These are phyloP conservation scores for Falco novaeseelandiae DNA, from an alignment of 2,797 vertebrate species.

Conservation along the genomic window DNA sequence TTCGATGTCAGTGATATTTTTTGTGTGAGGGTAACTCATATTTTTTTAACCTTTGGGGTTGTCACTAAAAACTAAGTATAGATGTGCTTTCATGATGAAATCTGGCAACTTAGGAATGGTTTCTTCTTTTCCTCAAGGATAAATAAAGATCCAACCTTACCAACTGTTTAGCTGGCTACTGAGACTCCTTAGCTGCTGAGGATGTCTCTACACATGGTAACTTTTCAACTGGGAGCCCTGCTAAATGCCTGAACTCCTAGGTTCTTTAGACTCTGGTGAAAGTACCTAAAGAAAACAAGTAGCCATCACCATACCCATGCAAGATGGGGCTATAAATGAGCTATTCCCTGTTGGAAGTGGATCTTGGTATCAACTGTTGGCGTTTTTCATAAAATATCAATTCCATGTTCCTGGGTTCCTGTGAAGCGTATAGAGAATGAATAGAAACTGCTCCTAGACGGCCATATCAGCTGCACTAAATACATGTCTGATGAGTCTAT, in stretches of 20 bases:
- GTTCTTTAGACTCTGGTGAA: not conserved
- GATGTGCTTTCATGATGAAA: not conserved
- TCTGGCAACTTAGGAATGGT: not conserved
- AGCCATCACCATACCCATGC: not conserved
- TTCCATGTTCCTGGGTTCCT: not conserved
- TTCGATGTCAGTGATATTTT: not conserved
- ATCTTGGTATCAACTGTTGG: not conserved
- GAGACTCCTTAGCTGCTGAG: not conserved
- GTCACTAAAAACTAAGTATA: slow-evolving; percentile 12
- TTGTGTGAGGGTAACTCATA: not conserved
- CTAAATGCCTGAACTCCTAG: not conserved
- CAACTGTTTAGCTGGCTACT: not conserved
- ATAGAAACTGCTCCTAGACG: not conserved
- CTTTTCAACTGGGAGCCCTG: not conserved
- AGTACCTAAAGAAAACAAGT: not conserved
- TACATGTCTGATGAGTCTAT: not conserved
- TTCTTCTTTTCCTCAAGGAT: slow-evolving; percentile 10
- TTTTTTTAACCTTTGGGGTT: slow-evolving; percentile 13
- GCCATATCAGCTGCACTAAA: not conserved
- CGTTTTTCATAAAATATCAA: not conserved
- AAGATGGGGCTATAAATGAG: not conserved
- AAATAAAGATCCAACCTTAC: not conserved
- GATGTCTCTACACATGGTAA: not conserved
- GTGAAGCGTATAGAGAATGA: not conserved
- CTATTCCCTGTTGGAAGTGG: not conserved